These are phyloP conservation scores for Eurystomus glaucurus DNA, from an alignment of 2,797 vertebrate species.

Conservation along the genomic window DNA sequence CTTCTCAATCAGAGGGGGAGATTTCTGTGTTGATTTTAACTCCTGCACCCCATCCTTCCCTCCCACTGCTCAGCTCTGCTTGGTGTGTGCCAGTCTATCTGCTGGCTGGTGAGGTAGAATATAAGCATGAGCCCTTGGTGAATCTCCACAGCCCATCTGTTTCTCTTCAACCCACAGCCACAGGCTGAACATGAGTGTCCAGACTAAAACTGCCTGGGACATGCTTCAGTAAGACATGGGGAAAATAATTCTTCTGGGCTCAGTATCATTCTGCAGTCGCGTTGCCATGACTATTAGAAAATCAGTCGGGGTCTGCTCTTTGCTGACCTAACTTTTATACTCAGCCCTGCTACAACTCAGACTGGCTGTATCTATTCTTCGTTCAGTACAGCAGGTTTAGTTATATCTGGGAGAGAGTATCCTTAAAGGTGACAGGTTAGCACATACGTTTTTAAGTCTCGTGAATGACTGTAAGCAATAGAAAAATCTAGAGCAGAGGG, in stretches of 20 bases:
- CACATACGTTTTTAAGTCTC: not conserved
- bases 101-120: not conserved
- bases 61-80: not conserved
- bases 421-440: not conserved
- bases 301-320: not conserved
- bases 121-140: rapidly evolving
- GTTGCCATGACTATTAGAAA: not conserved
- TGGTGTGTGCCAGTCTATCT: rapidly evolving
- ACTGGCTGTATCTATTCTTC: not conserved
- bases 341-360: not conserved
- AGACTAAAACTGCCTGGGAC: not conserved
- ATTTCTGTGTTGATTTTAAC: not conserved
- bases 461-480: not conserved
- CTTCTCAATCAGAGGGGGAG: rapidly evolving
- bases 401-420: not conserved
- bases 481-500: constrained; percentile 3
- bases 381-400: not conserved
- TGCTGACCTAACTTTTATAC: not conserved
- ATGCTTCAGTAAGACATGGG: rapidly evolving
- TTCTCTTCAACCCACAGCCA: rapidly evolving
- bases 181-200: not conserved
- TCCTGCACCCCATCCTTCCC: not conserved
- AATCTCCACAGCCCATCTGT: not conserved
- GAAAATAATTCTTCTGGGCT: not conserved
- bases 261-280: not conserved